Evolutionary conservation across 2,797 vertebrate genomes (phyloP), one percentile per base, ranked within the genome.

Genomic region (Sebastiscus tertius): DNA sequence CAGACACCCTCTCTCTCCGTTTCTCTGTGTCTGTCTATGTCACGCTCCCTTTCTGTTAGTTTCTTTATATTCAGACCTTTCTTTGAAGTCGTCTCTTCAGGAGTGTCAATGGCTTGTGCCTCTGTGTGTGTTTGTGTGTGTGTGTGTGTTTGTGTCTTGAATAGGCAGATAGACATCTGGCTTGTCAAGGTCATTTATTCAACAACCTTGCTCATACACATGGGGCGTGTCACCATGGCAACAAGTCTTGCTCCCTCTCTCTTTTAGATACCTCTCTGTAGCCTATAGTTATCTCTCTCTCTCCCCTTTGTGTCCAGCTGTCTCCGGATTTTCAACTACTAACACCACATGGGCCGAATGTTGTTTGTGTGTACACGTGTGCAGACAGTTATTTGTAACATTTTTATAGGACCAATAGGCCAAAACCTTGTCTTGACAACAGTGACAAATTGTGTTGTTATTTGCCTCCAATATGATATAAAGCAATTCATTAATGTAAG

Each of bases 161-260:
- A 91, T 85, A 84, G 75, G 74, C 79, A 83, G 83, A 90, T 70
- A 90, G 88, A 91, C 89, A 93, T 92, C 91, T 92, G 90, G 83
- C 82, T 91, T 86, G 86, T 91, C 93, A 93, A 92, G 93, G 92
- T 94, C 92, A 93, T 94, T 92, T 93, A 92, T 92, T 94, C 89
- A 90, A 89, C 87, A 91, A 88, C 89, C 85, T 81, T 72, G 81
- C 89, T 90, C 82, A 80, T 93, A 90, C 88, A 92, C 88, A 80
- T 81, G 85, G 84, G 87, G 88, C 16, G 55, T 90, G 93, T 95
- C 91, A 83, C 93, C 93, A 94, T 94, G 88, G 91, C 85, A 93
- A 93, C 92, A 86, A 82, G 89, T 89, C 87, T 74, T 42, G 79
- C 88, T 89, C 79, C 75, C 72, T 77, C 54, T 86, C 79, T 80